A percentile compares a stretch with the other conserved stretches of the same genome.
These are phyloP conservation scores for Scaptodrosophila lebanonensis DNA, from an alignment of 1,140 invertebrate species.

Conservation along the genomic window DNA sequence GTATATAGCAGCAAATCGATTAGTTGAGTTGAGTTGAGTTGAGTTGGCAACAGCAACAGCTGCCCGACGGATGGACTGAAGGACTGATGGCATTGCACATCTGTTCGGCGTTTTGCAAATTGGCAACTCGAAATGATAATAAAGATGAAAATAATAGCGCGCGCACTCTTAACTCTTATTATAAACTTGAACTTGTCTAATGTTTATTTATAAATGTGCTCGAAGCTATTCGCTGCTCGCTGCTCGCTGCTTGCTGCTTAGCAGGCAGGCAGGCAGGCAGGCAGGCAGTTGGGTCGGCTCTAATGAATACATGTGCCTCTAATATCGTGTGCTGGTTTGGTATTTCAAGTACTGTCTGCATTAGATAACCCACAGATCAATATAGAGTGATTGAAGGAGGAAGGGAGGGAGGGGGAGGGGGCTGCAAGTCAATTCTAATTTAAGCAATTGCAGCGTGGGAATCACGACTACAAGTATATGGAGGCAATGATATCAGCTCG, in stretches of 20 bases:
- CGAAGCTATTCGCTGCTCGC: too few species aligned
- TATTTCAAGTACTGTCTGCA: constrained; percentile 29
- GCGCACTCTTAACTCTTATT: constrained; percentile 41
- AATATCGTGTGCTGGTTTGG: constrained; percentile 42
- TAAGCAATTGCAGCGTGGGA: too few species aligned
- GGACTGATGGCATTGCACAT: not conserved
- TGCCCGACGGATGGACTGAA: not conserved
- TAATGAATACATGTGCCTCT: not conserved
- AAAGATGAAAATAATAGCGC: constrained; percentile 43
- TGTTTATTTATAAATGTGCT: constrained; percentile 55
- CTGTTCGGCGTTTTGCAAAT: constrained; percentile 5
- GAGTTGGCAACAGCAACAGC: too few species aligned
- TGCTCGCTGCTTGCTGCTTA: not conserved
- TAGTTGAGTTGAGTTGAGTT: constrained; percentile 1
- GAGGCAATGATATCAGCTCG: too few species aligned
- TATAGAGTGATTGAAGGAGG: constrained; percentile 12
- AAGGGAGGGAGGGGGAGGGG: constrained; percentile 49
- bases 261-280: too few species aligned
- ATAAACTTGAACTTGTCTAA: constrained; percentile 47
- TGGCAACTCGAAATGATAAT: constrained; percentile 3
- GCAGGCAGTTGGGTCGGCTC: too few species aligned
- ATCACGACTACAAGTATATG: too few species aligned
- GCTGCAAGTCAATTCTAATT: constrained; percentile 47
- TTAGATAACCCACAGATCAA: constrained; percentile 47
- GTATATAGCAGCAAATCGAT: not conserved